Conservation (phyloP, 2,113 vertebrate genomes). For the Halcyon senegalensis region DNA sequence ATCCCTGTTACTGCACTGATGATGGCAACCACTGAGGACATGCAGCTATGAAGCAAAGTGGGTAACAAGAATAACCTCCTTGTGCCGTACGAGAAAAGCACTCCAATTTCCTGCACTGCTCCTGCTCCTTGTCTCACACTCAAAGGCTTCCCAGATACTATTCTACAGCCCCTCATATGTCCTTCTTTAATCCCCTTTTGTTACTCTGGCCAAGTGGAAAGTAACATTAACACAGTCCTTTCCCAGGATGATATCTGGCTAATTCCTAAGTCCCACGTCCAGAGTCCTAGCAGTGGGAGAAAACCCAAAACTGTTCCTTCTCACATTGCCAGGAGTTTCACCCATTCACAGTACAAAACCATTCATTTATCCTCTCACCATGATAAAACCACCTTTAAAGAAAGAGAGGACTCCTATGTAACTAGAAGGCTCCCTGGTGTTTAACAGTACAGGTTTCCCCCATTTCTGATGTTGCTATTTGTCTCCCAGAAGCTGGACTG, state of each 20-base stretch:
- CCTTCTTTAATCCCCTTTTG: neutral
- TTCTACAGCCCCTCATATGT: neutral
- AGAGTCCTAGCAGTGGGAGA: neutral
- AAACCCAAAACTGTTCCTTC: neutral
- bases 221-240: neutral
- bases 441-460: neutral
- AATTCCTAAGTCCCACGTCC: neutral
- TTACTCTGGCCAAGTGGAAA: neutral
- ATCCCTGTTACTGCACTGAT: neutral
- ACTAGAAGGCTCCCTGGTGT: neutral
- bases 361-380: neutral
- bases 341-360: neutral
- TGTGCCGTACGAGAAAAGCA: neutral
- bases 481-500: neutral
- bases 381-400: neutral
- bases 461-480: neutral
- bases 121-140: neutral
- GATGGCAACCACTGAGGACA: neutral
- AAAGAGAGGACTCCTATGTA: neutral
- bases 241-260: neutral
- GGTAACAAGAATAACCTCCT: neutral
- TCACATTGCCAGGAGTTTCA: neutral
- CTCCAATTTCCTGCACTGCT: neutral
- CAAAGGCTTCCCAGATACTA: neutral
- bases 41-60: neutral